A percentile compares a stretch with the other conserved stretches of the same genome.
These are phyloP conservation scores for Eutolmus rufibarbis DNA, from an alignment of 2,888 invertebrate species.

Conservation along the genomic window DNA sequence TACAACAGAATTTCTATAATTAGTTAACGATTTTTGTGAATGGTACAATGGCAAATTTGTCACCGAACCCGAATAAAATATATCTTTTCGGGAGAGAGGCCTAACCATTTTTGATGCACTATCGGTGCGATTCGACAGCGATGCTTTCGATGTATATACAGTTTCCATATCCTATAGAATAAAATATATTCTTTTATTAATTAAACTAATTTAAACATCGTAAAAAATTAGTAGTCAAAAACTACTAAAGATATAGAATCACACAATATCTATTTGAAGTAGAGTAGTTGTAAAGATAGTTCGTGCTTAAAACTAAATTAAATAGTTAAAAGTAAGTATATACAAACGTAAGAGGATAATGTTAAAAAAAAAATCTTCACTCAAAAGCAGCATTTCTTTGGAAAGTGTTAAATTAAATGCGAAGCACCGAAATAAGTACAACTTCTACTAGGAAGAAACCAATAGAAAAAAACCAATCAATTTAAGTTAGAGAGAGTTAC, in stretches of 20 bases:
- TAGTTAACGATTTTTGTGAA: conserved; percentile 88
- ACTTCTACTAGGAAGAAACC: conserved; percentile 9
- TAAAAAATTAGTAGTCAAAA: not conserved
- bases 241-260: not conserved
- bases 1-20: conserved; percentile 89
- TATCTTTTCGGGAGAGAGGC: conserved; percentile 93
- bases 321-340: not conserved
- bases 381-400: conserved; percentile 15
- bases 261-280: not conserved
- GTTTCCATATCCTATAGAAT: conserved; percentile 67
- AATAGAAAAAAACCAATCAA: not conserved
- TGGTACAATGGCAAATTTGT: conserved; percentile 91
- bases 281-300: not conserved
- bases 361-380: not conserved
- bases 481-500: not conserved
- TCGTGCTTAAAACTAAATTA: not conserved
- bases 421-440: conserved; percentile 6
- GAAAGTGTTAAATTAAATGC: not conserved
- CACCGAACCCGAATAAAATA: conserved; percentile 96
- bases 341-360: not conserved
- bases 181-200: not conserved
- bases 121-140: conserved; percentile 64
- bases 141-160: conserved; percentile 75
- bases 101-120: conserved; percentile 73
- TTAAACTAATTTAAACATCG: not conserved